Conservation (phyloP, 2,113 vertebrate genomes). For the Okapia johnstoni region DNA sequence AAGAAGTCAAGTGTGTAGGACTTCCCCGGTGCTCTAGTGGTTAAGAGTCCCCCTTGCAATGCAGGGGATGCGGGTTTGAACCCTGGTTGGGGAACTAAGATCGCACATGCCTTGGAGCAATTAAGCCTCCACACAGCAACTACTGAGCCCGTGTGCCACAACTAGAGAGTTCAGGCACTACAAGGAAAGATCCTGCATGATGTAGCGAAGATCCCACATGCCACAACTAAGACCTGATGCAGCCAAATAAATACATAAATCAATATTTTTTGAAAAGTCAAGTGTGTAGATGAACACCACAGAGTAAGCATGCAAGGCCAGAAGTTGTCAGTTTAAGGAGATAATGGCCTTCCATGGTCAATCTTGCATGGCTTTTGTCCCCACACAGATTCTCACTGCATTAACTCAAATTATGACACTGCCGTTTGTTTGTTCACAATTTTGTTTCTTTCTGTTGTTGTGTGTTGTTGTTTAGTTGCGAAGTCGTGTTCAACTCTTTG, state of each 20-base stretch:
- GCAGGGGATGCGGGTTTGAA: neutral
- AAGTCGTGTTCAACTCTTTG: neutral
- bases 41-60: neutral
- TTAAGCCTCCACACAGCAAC: neutral
- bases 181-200: neutral
- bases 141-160: neutral
- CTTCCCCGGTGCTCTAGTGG: neutral
- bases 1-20: neutral
- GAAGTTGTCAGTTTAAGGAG: neutral
- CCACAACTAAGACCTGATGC: neutral
- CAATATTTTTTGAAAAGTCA: neutral
- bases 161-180: neutral
- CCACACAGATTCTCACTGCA: neutral
- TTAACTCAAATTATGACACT: neutral
- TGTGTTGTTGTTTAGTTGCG: neutral
- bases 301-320: neutral
- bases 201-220: neutral
- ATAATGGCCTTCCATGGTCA: neutral
- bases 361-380: neutral
- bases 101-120: neutral
- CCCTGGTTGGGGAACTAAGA: neutral
- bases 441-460: conserved; percentile 22
- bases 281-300: neutral
- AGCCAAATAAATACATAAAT: neutral
- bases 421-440: neutral